Evolutionary conservation across 2,888 invertebrate species (phyloP).

Genomic region (Formica aserva): DNA sequence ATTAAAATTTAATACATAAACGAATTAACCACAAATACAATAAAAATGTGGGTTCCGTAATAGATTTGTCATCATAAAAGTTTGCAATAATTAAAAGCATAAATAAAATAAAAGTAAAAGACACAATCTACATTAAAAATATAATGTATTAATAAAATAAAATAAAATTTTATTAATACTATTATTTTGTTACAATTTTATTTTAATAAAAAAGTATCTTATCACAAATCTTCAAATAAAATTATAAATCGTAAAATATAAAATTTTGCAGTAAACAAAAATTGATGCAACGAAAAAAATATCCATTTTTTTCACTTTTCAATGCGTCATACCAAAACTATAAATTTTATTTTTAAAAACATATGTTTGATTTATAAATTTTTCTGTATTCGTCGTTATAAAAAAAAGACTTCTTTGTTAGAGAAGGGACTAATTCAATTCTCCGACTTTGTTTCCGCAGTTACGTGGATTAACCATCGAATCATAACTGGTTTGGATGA

Average conservation of each 20-base stretch:
- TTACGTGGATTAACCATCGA: slow-evolving; percentile 23
- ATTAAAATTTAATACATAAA: not conserved
- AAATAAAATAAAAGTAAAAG: not conserved
- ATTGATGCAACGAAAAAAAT: not conserved
- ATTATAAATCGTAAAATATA: not conserved
- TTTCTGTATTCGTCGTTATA: not conserved
- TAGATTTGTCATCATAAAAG: not conserved
- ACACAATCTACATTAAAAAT: not conserved
- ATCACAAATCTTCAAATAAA: not conserved
- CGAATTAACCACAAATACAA: not conserved
- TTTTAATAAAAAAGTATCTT: not conserved
- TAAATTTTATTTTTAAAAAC: not conserved
- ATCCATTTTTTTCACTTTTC: not conserved
- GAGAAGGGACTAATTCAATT: not conserved
- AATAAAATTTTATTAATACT: not conserved
- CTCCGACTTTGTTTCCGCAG: not conserved
- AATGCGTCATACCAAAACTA: not conserved
- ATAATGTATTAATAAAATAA: not conserved
- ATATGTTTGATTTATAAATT: not conserved
- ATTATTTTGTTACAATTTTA: too few species aligned
- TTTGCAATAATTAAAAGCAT: not conserved
- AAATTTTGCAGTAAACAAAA: not conserved
- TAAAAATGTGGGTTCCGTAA: not conserved
- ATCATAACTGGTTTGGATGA: slow-evolving; percentile 7
- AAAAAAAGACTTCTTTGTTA: not conserved